These are phyloP conservation scores for Pomacea maculata DNA, from an alignment of 1,140 invertebrate genomes.

Conservation along the genomic window DNA sequence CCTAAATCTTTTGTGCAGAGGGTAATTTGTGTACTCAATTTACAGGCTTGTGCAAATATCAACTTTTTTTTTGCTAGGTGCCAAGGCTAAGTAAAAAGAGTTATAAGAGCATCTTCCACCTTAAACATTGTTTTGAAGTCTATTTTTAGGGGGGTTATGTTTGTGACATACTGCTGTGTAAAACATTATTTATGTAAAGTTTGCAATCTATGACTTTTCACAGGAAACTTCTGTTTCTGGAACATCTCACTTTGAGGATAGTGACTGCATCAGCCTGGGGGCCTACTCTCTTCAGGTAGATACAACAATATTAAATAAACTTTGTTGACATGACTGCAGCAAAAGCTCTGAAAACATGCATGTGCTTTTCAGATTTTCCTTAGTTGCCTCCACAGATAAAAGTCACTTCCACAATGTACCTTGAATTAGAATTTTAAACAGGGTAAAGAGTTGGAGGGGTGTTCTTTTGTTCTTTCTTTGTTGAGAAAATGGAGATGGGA, in stretches of 20 bases:
- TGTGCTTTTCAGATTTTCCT: too few relatives aligned
- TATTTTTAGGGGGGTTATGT: too few relatives aligned
- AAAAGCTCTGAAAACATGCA: too few relatives aligned
- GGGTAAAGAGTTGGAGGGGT: too few relatives aligned
- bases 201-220: slow-evolving; percentile 10
- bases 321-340: too few relatives aligned
- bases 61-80: background rate
- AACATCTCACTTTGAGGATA: slow-evolving; percentile 41
- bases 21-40: background rate
- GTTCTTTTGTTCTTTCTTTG: too few relatives aligned
- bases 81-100: background rate
- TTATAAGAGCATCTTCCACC: background rate
- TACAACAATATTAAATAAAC: background rate
- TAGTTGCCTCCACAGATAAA: too few relatives aligned
- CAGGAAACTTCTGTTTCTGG: slow-evolving; percentile 40
- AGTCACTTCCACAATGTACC: too few relatives aligned
- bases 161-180: too few relatives aligned
- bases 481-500: too few relatives aligned
- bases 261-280: slow-evolving; percentile 49
- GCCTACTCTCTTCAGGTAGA: slow-evolving; percentile 44
- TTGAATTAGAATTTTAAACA: too few relatives aligned
- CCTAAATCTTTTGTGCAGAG: too few relatives aligned
- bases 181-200: background rate
- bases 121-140: background rate
- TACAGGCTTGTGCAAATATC: background rate